phyloP scores from a whole-genome alignment of 2,113 vertebrate species.

The Carettochelys insculpta region DNA sequence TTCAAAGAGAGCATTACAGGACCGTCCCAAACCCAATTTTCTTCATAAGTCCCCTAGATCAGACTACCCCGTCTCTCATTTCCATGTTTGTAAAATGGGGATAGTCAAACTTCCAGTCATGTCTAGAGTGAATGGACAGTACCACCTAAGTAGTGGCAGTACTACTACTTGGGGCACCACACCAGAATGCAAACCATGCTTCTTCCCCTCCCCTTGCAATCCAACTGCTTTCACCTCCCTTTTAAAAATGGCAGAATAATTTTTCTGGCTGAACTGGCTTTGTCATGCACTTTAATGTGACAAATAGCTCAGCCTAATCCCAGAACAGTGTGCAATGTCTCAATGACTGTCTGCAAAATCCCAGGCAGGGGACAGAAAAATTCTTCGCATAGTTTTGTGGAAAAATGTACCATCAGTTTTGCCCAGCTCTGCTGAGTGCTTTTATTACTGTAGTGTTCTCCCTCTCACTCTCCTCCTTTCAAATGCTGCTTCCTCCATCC shows the following conservation, averaged over 20 bases:
- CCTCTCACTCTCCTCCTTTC: neutral
- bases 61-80: neutral
- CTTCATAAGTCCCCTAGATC: neutral
- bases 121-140: neutral
- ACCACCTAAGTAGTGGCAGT: neutral
- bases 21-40: neutral
- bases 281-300: fast-evolving
- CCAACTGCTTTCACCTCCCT: neutral
- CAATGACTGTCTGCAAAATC: neutral
- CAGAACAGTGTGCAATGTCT: neutral
- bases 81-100: neutral
- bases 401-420: neutral
- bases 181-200: neutral
- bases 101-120: neutral
- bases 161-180: neutral
- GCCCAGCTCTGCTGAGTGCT: neutral
- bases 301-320: neutral
- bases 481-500: neutral
- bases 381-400: neutral
- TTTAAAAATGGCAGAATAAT: neutral
- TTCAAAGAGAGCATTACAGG: neutral
- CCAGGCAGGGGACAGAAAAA: neutral
- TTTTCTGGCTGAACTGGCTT: constrained; percentile 29
- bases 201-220: neutral
- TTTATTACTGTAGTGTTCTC: neutral